phyloP scores from a whole-genome alignment of 2,113 vertebrate genomes.

The Hydrolagus affinis region DNA sequence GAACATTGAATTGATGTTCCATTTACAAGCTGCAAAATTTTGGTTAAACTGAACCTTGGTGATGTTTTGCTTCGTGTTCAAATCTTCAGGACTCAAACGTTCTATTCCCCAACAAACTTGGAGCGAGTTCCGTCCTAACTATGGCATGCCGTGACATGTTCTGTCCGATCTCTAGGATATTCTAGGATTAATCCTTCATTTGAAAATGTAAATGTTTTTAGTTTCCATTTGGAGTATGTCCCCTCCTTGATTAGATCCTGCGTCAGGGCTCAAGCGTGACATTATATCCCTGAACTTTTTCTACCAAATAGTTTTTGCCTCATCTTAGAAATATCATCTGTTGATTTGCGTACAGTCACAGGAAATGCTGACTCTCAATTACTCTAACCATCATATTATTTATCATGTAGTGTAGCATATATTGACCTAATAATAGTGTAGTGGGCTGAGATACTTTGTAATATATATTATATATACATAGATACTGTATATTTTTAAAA shows the following conservation, averaged over 20 bases:
- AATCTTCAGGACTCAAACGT: not conserved
- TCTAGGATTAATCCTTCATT: not conserved
- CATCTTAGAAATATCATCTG: not conserved
- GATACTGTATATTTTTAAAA: too few species aligned
- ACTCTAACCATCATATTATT: not conserved
- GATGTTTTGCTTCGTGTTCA: too few species aligned
- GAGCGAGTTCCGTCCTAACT: not conserved
- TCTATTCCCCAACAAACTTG: not conserved
- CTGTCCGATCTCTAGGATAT: not conserved
- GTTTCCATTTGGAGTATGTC: not conserved
- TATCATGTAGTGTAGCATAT: not conserved
- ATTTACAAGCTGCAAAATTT: too few species aligned
- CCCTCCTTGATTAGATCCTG: not conserved
- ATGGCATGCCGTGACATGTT: not conserved
- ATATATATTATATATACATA: too few species aligned
- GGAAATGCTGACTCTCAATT: not conserved
- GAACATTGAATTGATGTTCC: too few species aligned
- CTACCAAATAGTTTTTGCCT: not conserved
- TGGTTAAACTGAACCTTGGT: too few species aligned
- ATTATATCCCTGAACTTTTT: not conserved
- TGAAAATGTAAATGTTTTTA: not conserved
- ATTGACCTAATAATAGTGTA: not conserved
- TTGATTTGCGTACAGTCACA: not conserved
- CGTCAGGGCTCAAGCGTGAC: not conserved
- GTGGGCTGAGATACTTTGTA: not conserved